phyloP scores from a whole-genome alignment of 2,888 invertebrate species.

The Calameuta pallipes region DNA sequence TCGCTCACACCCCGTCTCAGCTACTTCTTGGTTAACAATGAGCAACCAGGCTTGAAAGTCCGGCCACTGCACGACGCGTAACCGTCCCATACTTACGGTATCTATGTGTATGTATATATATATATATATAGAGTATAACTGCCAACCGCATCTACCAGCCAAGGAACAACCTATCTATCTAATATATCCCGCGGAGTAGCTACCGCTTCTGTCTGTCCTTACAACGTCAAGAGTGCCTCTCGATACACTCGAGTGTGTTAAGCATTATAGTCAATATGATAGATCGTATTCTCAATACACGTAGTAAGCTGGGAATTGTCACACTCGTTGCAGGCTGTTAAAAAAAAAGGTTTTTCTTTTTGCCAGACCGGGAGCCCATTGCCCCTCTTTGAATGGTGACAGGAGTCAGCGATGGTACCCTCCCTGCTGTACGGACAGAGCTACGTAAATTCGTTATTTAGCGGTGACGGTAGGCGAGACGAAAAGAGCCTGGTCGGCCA shows the following conservation, averaged over 20 bases:
- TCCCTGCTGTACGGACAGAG: neutral
- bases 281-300: neutral
- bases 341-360: neutral
- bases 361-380: neutral
- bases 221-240: neutral
- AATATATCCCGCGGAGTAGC: neutral
- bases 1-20: conserved; percentile 14
- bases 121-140: neutral
- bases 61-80: conserved; percentile 14
- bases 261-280: neutral
- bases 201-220: neutral
- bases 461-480: neutral
- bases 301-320: neutral
- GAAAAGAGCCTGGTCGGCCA: conserved; percentile 51
- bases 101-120: neutral
- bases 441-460: neutral
- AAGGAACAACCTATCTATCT: neutral
- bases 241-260: neutral
- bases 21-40: conserved; percentile 40
- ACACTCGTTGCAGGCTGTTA: neutral
- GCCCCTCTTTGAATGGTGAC: neutral
- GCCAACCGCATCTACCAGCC: neutral
- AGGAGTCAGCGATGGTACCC: conserved; percentile 10
- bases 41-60: conserved; percentile 39
- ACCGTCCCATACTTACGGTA: neutral